These are phyloP conservation scores for Petromus typicus DNA, from an alignment of 2,113 vertebrate species.

Conservation along the genomic window DNA sequence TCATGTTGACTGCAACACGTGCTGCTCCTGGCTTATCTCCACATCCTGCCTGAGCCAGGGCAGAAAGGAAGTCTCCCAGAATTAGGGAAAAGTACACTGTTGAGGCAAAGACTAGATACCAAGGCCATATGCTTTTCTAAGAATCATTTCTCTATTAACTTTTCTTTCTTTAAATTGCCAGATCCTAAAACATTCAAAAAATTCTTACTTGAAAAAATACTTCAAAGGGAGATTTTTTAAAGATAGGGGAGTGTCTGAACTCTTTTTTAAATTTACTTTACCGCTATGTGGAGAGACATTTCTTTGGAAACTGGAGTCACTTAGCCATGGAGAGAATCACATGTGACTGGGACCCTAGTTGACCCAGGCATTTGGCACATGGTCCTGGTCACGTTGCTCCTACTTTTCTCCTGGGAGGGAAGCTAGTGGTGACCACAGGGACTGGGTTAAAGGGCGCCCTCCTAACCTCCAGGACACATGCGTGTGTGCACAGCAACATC, in stretches of 20 bases:
- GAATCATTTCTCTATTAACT: neutral
- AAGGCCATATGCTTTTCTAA: neutral
- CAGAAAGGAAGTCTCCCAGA: neutral
- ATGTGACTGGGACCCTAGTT: neutral
- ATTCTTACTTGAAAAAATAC: neutral
- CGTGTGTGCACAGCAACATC: neutral
- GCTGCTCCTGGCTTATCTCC: neutral
- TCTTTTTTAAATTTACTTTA: neutral
- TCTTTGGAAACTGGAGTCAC: too few species aligned
- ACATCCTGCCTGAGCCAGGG: neutral
- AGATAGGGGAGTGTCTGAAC: neutral
- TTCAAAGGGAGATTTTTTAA: neutral
- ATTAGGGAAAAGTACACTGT: neutral
- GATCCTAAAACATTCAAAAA: neutral
- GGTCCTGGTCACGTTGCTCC: neutral
- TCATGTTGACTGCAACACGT: too few species aligned
- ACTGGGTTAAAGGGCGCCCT: neutral
- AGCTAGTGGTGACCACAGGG: neutral
- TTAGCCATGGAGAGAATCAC: neutral
- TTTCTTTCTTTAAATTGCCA: neutral
- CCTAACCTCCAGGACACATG: neutral
- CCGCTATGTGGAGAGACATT: neutral
- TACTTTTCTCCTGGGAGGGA: neutral
- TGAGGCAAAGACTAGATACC: neutral
- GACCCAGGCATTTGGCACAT: neutral